Conservation (phyloP, 2,797 vertebrate genomes). For the Microctenopoma steveboyesi region DNA sequence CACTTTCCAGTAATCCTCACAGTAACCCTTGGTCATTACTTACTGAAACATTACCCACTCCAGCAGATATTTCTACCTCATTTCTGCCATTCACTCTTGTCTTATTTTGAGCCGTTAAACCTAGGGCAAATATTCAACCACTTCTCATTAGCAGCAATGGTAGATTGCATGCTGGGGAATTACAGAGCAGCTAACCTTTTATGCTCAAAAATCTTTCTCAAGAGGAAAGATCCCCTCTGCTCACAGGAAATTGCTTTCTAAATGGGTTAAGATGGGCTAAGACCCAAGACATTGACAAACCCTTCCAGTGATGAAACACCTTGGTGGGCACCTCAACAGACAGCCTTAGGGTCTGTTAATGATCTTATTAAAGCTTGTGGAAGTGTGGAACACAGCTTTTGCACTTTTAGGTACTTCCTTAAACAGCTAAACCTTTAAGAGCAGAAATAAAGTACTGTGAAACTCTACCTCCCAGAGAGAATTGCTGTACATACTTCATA, state of each 20-base stretch:
- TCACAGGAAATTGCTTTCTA: conserved; percentile 80
- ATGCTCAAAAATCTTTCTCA: conserved; percentile 73
- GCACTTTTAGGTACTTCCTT: conserved; percentile 69
- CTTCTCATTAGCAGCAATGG: conserved; percentile 74
- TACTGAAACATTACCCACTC: conserved; percentile 52
- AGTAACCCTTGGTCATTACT: conserved; percentile 62
- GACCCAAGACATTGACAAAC: conserved; percentile 79
- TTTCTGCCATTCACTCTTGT: conserved; percentile 59
- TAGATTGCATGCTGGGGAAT: conserved; percentile 73
- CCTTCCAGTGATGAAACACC: conserved; percentile 77
- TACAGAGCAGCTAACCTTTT: conserved; percentile 77
- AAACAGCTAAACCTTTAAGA: conserved; percentile 71
- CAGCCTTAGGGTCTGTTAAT: conserved; percentile 69
- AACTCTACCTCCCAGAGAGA: conserved; percentile 53
- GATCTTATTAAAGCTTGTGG: conserved; percentile 76
- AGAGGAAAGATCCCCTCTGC: conserved; percentile 72
- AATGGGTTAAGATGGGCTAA: conserved; percentile 83
- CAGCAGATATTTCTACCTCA: conserved; percentile 49
- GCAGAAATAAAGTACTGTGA: conserved; percentile 53
- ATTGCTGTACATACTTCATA: conserved; percentile 48
- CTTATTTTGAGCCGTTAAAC: conserved; percentile 80
- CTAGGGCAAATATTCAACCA: conserved; percentile 74
- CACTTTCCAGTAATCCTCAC: conserved; percentile 58
- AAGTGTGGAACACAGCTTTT: conserved; percentile 66
- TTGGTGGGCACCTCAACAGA: conserved; percentile 68